Evolutionary conservation across 2,888 invertebrate genomes (phyloP), one percentile per base, ranked within the genome.

Genomic region (Drosophila conformis): DNA sequence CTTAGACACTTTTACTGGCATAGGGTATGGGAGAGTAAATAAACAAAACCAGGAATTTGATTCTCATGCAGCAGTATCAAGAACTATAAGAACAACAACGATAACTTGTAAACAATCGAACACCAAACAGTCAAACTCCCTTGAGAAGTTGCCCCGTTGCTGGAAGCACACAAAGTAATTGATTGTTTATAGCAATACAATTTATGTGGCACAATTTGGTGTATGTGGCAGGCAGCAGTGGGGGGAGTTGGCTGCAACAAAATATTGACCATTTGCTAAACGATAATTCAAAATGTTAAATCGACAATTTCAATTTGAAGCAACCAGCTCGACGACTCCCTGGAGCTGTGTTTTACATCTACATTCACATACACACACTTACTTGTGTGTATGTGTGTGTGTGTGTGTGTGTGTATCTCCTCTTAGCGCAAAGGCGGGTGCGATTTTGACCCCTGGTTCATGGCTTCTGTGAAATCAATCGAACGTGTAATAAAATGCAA

Each of bases 201-300:
- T 86, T 86, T 86, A 86, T 86, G 82, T 83, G 82, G 62, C 76
- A 76, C 82, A 80, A 73, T 71, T 79, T 76, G 57, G 82, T 76
- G 70, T 74, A 79, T 73, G 51, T 51, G 27, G 59, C 62, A 59
- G 61, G 71, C 68, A 75, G 63, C 60, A 60, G 68, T 54, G 40
- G 15, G 8, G 31, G 35, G 38, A 25, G 38, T 52, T 25, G 48
- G 29, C n/a, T 61, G 65, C 59, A 60, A 53, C 71, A 79, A 88
- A 85, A 82, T 80, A 89, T 84, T 86, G 89, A 86, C 85, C 87
- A 86, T 86, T 86, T 89, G 80, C 86, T 89, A 86, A 86, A 86
- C 87, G 89, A 86, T 86, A 89, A 89, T 89, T 87, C 89, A 87
- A 87, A 86, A 87, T 84, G 87, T 89, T 87, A 87, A 89, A 86